phyloP scores from a whole-genome alignment of 2,888 invertebrate genomes.

The Machimus atricapillus region DNA sequence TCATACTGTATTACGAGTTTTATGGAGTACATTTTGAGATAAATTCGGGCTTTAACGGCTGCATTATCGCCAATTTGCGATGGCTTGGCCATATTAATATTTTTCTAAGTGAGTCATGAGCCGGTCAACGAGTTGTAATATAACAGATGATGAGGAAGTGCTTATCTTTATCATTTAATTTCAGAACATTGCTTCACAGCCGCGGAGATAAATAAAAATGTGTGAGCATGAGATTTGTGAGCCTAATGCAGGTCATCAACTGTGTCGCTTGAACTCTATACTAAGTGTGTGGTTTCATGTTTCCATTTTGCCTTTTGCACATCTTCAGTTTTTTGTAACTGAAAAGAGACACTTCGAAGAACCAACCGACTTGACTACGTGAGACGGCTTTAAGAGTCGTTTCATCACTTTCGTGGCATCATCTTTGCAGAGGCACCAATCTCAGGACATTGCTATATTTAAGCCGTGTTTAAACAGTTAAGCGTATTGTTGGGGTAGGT shows the following conservation, averaged over 20 bases:
- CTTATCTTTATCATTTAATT: conserved; percentile 28
- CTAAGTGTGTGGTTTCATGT: background rate
- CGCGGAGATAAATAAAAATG: background rate
- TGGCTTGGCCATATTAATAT: background rate
- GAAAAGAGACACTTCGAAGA: background rate
- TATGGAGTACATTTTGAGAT: background rate
- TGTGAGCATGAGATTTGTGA: background rate
- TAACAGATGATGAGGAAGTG: conserved; percentile 39
- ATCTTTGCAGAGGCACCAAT: background rate
- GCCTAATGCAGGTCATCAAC: background rate
- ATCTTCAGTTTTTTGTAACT: background rate
- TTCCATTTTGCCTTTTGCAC: background rate
- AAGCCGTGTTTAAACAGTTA: background rate
- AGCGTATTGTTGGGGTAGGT: background rate
- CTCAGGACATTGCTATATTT: background rate
- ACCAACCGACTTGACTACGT: background rate
- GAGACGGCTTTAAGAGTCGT: background rate
- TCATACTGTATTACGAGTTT: background rate
- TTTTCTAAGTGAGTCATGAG: conserved; percentile 2
- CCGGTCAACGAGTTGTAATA: conserved; percentile 11
- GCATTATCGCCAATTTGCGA: background rate
- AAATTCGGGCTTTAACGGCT: background rate
- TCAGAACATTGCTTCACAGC: background rate
- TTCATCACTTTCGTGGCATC: background rate
- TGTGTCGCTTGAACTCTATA: background rate